Evolutionary conservation across 2,888 invertebrate species (phyloP).

Genomic region (Nymphalis c-album): DNA sequence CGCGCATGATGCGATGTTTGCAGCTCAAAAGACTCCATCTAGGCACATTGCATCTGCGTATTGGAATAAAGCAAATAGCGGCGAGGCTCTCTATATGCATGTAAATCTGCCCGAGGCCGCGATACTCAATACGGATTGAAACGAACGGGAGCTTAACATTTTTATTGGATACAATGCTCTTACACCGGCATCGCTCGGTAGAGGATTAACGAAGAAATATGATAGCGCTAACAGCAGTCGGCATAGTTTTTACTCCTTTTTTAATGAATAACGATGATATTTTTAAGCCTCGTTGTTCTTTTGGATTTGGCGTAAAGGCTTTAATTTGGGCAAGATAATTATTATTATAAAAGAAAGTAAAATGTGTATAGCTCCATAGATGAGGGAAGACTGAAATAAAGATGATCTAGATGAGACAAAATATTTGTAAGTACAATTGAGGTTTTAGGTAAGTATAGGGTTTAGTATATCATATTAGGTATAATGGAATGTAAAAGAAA

Average conservation of each 20-base stretch:
- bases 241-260: neutral
- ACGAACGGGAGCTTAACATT: conserved; percentile 67
- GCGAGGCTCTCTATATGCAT: conserved; percentile 64
- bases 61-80: conserved; percentile 65
- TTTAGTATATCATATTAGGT: too few species aligned
- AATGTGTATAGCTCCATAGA: too few species aligned
- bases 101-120: conserved; percentile 66
- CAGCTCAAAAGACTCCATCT: conserved; percentile 39
- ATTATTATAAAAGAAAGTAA: too few species aligned
- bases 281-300: neutral
- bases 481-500: too few species aligned
- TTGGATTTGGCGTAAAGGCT: too few species aligned
- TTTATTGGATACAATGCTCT: conserved; percentile 60
- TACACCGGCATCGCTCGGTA: conserved; percentile 33
- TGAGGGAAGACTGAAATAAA: too few species aligned
- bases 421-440: too few species aligned
- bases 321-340: too few species aligned
- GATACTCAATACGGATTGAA: conserved; percentile 70
- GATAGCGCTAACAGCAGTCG: conserved; percentile 19
- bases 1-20: conserved; percentile 35
- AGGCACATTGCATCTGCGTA: conserved; percentile 42
- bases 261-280: neutral
- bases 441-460: too few species aligned
- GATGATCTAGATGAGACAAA: too few species aligned
- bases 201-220: conserved; percentile 38